Percentiles rank a stretch among this genome's conserved stretches.
phyloP scores from a whole-genome alignment of 2,113 vertebrate genomes.

The Pagrus major region DNA sequence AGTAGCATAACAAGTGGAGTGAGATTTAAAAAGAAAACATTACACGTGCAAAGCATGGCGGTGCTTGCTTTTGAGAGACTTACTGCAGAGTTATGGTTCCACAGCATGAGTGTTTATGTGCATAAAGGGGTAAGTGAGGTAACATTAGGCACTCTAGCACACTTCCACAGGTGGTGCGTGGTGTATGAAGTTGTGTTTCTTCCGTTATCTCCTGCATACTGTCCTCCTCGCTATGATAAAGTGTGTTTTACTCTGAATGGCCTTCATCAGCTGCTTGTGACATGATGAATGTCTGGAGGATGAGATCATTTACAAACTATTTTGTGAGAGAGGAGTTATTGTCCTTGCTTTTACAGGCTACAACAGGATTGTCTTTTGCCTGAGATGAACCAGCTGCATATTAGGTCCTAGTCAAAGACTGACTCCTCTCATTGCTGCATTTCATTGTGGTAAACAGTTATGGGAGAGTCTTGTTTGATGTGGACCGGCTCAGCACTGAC shows the following conservation, averaged over 20 bases:
- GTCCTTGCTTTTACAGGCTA: neutral
- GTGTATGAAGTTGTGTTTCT: slow-evolving; percentile 20
- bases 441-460: slow-evolving; percentile 10
- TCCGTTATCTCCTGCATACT: slow-evolving; percentile 25
- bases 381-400: neutral
- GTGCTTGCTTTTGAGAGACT: slow-evolving; percentile 20
- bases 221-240: neutral
- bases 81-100: slow-evolving; percentile 20
- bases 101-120: slow-evolving; percentile 32
- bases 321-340: neutral
- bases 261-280: slow-evolving; percentile 44
- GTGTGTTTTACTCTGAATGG: slow-evolving; percentile 24
- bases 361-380: neutral
- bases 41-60: slow-evolving; percentile 11
- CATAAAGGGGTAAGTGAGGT: slow-evolving; percentile 1
- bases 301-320: slow-evolving; percentile 24
- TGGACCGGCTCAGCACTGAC: neutral
- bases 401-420: neutral
- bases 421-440: neutral
- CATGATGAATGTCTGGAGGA: slow-evolving; percentile 6
- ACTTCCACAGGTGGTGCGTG: neutral
- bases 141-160: neutral
- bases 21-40: slow-evolving; percentile 56
- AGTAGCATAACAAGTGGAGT: slow-evolving; percentile 63
- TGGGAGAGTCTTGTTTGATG: neutral